Conservation (phyloP, 2,797 vertebrate species). For the Notamacropus eugenii region DNA sequence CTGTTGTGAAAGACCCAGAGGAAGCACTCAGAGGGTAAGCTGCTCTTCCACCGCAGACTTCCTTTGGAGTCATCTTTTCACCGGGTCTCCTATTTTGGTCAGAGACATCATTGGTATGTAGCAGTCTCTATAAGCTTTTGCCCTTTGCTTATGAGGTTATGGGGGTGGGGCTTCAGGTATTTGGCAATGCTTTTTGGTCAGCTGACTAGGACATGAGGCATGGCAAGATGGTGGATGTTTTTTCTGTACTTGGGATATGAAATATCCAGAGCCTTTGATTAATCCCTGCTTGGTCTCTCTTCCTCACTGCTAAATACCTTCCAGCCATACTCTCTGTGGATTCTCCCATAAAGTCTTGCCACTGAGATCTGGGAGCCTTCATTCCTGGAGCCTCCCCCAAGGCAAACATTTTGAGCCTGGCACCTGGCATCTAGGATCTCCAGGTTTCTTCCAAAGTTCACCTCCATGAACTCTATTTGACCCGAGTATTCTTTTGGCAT, state of each 20-base stretch:
- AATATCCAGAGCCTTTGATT: constrained; percentile 60
- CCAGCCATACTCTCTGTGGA: constrained; percentile 35
- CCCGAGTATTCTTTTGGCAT: constrained; percentile 31
- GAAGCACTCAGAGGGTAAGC: neutral
- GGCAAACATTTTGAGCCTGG: constrained; percentile 42
- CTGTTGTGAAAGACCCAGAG: constrained; percentile 34
- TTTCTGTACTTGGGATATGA: constrained; percentile 53
- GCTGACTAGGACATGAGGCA: neutral
- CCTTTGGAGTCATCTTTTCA: neutral
- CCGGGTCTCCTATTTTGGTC: neutral
- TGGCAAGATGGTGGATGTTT: constrained; percentile 37
- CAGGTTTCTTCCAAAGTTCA: constrained; percentile 28
- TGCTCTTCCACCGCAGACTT: neutral
- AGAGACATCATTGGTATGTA: constrained; percentile 34
- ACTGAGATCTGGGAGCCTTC: constrained; percentile 44
- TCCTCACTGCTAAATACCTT: constrained; percentile 49
- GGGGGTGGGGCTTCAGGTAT: neutral
- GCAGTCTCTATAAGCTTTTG: neutral
- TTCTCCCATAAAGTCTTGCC: constrained; percentile 37
- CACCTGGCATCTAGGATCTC: constrained; percentile 45
- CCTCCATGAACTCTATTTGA: constrained; percentile 51
- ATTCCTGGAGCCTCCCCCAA: constrained; percentile 64
- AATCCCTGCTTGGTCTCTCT: constrained; percentile 58
- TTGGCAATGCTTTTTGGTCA: neutral
- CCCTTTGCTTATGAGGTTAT: neutral